Percentiles rank a stretch among this genome's conserved stretches.
Evolutionary conservation across 2,113 vertebrate genomes (phyloP).

Genomic region (Neodontobutis hainanensis): DNA sequence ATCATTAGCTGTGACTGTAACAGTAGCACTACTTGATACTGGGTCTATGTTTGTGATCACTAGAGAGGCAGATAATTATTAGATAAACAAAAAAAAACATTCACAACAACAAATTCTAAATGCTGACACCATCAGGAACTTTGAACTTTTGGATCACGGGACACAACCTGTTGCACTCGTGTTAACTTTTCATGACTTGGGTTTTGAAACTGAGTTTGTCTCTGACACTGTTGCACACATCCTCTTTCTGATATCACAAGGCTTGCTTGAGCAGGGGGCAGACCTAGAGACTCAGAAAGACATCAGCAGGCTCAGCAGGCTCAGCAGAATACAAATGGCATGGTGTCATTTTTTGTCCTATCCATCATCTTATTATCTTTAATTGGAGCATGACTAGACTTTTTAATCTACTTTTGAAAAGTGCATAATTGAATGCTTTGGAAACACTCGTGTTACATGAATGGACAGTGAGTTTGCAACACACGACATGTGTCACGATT

Average conservation of each 20-base stretch:
- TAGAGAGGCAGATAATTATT: neutral
- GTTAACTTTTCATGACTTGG: constrained; percentile 30
- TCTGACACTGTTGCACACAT: neutral
- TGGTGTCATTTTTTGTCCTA: neutral
- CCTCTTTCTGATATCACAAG: neutral
- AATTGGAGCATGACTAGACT: constrained; percentile 8
- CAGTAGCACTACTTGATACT: neutral
- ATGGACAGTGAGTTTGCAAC: neutral
- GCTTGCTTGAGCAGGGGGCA: neutral
- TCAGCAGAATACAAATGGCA: neutral
- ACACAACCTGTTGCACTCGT: constrained; percentile 4
- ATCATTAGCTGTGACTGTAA: constrained; percentile 27
- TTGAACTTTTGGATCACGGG: constrained; percentile 32
- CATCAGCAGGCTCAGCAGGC: neutral
- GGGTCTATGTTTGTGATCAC: neutral
- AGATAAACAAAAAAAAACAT: neutral
- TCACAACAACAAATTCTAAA: neutral
- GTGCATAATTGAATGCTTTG: constrained; percentile 16
- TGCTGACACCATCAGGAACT: neutral
- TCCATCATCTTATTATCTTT: neutral
- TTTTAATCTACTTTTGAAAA: neutral
- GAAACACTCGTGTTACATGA: constrained; percentile 16
- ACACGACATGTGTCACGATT: neutral
- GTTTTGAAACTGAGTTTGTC: constrained; percentile 19
- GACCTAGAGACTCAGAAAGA: neutral